A percentile compares a stretch with the other conserved stretches of the same genome.
phyloP scores from a whole-genome alignment of 2,113 vertebrate species.

The Willisornis vidua region DNA sequence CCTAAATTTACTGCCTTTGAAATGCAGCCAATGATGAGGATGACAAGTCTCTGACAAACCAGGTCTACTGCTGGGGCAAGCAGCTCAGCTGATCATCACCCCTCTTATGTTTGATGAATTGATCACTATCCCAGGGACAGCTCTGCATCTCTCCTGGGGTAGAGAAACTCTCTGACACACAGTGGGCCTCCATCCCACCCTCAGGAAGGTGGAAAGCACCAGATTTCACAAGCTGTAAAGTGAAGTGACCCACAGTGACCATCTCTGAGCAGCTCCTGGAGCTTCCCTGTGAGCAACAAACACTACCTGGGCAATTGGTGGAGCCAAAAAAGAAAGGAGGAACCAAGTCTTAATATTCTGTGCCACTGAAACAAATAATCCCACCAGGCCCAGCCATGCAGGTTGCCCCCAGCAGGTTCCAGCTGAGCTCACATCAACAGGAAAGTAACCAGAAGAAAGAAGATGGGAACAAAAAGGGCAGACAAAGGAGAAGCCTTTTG shows the following conservation, averaged over 20 bases:
- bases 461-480: not conserved
- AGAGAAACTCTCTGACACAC: not conserved
- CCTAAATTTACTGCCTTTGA: not conserved
- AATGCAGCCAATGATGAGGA: not conserved
- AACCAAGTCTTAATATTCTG: not conserved
- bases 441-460: not conserved
- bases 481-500: not conserved
- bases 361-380: not conserved
- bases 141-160: not conserved
- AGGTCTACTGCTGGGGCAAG: not conserved
- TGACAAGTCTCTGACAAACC: not conserved
- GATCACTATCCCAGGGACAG: not conserved
- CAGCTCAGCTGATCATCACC: not conserved
- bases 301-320: not conserved
- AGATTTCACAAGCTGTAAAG: not conserved
- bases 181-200: not conserved
- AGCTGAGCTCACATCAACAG: not conserved
- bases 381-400: fast-evolving
- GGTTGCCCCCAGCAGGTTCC: not conserved
- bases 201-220: not conserved
- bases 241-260: not conserved
- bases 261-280: not conserved
- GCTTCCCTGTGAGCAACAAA: not conserved
- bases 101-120: not conserved
- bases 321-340: not conserved